A percentile compares a stretch with the other conserved stretches of the same genome.
These are phyloP conservation scores for Lordiphosa fenestrarum DNA, from an alignment of 2,888 invertebrate genomes.

Conservation along the genomic window DNA sequence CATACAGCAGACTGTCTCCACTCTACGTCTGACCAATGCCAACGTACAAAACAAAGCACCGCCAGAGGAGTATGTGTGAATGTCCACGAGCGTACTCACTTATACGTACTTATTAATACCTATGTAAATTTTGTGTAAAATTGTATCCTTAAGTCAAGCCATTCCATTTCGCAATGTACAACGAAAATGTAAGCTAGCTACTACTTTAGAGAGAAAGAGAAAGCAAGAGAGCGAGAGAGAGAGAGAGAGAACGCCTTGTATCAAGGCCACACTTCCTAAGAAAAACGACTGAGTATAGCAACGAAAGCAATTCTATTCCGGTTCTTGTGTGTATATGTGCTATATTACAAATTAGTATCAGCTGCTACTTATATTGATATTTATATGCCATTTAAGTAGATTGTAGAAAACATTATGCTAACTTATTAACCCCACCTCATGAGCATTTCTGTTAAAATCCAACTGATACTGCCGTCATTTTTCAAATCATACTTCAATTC, in stretches of 20 bases:
- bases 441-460: constrained; percentile 16
- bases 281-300: constrained; percentile 1
- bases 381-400: constrained; percentile 62
- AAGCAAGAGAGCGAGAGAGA: constrained; percentile 5
- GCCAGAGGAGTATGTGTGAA: constrained; percentile 92
- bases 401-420: constrained; percentile 30
- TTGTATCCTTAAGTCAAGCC: constrained; percentile 53
- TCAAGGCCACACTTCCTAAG: constrained; percentile 76
- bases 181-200: constrained; percentile 31
- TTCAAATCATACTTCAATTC: constrained; percentile 19
- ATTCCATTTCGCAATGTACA: constrained; percentile 65
- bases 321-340: constrained; percentile 52
- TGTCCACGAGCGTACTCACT: constrained; percentile 4
- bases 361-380: constrained; percentile 34
- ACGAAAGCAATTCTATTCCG: constrained; percentile 29
- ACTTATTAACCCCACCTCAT: constrained; percentile 31
- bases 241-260: constrained; percentile 76
- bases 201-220: constrained; percentile 14
- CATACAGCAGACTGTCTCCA: constrained; percentile 78
- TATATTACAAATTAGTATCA: constrained; percentile 62
- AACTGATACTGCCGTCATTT: constrained; percentile 16
- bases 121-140: constrained; percentile 45
- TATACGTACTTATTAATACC: constrained; percentile 14
- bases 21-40: constrained; percentile 85
- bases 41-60: constrained; percentile 84